phyloP scores from a whole-genome alignment of 2,113 vertebrate species.

The Peromyscus leucopus region DNA sequence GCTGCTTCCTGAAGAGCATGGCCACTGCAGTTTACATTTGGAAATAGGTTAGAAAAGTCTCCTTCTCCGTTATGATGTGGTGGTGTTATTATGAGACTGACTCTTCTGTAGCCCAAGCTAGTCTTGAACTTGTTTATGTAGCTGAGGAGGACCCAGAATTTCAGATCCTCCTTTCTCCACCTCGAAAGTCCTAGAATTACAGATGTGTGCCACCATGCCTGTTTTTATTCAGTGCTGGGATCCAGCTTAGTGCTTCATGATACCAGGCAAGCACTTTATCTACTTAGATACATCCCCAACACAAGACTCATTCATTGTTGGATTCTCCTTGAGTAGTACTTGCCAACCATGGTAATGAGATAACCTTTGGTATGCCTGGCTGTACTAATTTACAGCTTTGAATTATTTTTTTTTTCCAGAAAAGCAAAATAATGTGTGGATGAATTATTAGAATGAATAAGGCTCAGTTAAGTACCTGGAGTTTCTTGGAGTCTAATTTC shows the following conservation, averaged over 20 bases:
- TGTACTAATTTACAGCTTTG: background rate
- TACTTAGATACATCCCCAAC: background rate
- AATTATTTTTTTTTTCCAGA: constrained; percentile 42
- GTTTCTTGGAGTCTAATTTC: background rate
- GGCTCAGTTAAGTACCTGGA: background rate
- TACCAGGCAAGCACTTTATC: background rate
- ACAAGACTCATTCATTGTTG: no score
- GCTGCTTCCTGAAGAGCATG: background rate
- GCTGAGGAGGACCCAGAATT: background rate
- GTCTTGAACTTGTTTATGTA: background rate
- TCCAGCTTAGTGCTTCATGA: background rate
- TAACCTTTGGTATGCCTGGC: background rate
- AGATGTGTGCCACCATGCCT: background rate
- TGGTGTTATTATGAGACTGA: background rate
- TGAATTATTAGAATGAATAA: constrained; percentile 39
- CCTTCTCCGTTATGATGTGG: no score
- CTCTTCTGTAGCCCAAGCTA: background rate
- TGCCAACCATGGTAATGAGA: background rate
- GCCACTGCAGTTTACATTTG: background rate
- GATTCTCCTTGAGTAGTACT: background rate
- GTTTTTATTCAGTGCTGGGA: background rate
- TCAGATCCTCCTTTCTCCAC: background rate
- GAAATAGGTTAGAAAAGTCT: background rate
- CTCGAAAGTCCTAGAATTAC: background rate
- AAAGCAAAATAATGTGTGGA: constrained; percentile 8